Percentiles rank a stretch among this genome's conserved stretches.
phyloP scores from a whole-genome alignment of 1,140 invertebrate species.

The Proales similis region DNA sequence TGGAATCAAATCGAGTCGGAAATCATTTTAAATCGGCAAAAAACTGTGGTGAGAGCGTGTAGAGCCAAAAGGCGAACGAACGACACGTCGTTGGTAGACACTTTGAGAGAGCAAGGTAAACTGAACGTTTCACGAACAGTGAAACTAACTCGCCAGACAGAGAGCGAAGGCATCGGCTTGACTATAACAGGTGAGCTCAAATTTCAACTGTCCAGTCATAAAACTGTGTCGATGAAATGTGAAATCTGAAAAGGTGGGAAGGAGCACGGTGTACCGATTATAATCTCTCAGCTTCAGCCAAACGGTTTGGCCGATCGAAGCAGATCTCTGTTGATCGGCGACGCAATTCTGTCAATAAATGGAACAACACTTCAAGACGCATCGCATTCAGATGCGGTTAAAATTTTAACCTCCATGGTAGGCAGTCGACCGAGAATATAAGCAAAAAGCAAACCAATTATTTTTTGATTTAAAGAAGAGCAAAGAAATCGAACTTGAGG shows the following conservation, averaged over 20 bases:
- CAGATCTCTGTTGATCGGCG: slow-evolving; percentile 67
- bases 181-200: slow-evolving; percentile 64
- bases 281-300: slow-evolving; percentile 74
- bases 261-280: slow-evolving; percentile 74
- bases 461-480: no score
- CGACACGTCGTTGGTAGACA: not conserved
- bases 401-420: slow-evolving; percentile 60
- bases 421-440: no score
- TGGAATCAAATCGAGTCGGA: slow-evolving; percentile 79
- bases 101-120: not conserved
- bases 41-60: slow-evolving; percentile 64
- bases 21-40: slow-evolving; percentile 73
- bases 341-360: slow-evolving; percentile 73
- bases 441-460: not conserved
- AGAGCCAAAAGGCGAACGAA: slow-evolving; percentile 42
- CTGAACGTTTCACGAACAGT: slow-evolving; percentile 4
- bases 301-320: slow-evolving; percentile 66
- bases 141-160: slow-evolving; percentile 41
- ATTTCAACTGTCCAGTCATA: not conserved
- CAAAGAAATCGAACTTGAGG: not conserved
- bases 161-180: slow-evolving; percentile 65
- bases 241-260: slow-evolving; percentile 60
- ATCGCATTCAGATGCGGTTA: slow-evolving; percentile 66
- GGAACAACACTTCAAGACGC: slow-evolving; percentile 64
- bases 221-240: not conserved